A percentile compares a stretch with the other conserved stretches of the same genome.
Conservation (phyloP, 37 sponge, comb jelly and placozoan genomes). For the Eunapius fragilis region DNA sequence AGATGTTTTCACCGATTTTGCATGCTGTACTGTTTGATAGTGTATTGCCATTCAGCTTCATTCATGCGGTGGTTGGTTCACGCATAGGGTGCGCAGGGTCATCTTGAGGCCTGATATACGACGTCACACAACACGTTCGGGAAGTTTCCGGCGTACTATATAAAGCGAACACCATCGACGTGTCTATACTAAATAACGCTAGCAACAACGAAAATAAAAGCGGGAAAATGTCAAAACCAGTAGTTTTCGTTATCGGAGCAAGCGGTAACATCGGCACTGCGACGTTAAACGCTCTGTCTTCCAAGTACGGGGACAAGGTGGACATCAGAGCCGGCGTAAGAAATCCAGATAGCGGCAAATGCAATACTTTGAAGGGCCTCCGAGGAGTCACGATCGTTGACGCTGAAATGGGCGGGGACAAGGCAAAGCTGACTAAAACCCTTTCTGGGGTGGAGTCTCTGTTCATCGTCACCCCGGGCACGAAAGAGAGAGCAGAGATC, state of each 20-base stretch:
- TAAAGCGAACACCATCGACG: no score
- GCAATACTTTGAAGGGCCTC: conserved; percentile 20
- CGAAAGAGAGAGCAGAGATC: conserved; percentile 48
- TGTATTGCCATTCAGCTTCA: no score
- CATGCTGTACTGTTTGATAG: no score
- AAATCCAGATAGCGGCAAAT: background rate
- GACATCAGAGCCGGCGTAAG: conserved; percentile 67
- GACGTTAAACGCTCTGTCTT: conserved; percentile 39
- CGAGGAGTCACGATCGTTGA: conserved; percentile 48
- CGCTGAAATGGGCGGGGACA: conserved; percentile 46
- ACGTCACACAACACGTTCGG: no score
- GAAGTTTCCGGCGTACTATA: no score
- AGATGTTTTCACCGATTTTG: no score
- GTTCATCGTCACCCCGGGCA: conserved; percentile 59
- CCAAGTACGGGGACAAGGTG: conserved; percentile 34
- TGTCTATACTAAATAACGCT: no score
- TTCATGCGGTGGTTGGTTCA: no score
- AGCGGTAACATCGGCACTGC: conserved; percentile 59
- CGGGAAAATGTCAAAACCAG: conserved; percentile 74
- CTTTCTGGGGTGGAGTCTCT: conserved; percentile 65
- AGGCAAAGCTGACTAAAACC: conserved; percentile 15
- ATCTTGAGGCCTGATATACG: no score
- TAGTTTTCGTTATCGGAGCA: conserved; percentile 70
- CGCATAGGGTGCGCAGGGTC: no score
- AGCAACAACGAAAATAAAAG: no score